A percentile compares a stretch with the other conserved stretches of the same genome.
Conservation (phyloP, 1,140 invertebrate species). For the Drosophila elegans region DNA sequence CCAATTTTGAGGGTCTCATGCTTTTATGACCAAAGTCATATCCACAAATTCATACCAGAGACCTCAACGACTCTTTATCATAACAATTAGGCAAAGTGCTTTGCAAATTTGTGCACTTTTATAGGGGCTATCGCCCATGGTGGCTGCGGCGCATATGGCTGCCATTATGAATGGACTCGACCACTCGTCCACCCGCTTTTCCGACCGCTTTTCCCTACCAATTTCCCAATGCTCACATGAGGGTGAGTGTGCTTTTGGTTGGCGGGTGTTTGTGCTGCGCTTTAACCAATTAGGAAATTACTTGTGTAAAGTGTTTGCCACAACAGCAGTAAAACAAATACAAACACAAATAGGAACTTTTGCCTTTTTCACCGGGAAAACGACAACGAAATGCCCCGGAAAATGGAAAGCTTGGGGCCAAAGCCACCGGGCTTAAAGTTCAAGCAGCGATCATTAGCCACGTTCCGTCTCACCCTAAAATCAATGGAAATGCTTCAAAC, state of each 20-base stretch:
- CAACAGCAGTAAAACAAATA: slow-evolving; percentile 29
- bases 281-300: slow-evolving; percentile 77
- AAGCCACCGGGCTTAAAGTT: slow-evolving; percentile 29
- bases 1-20: background rate
- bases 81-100: slow-evolving; percentile 67
- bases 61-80: slow-evolving; percentile 46
- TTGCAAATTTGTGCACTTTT: slow-evolving; percentile 62
- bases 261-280: slow-evolving; percentile 26
- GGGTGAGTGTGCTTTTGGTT: slow-evolving; percentile 25
- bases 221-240: background rate
- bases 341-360: slow-evolving; percentile 39
- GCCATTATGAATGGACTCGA: slow-evolving; percentile 38
- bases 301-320: slow-evolving; percentile 60
- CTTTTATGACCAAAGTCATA: slow-evolving; percentile 4
- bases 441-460: slow-evolving; percentile 31
- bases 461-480: slow-evolving; percentile 20
- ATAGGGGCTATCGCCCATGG: slow-evolving; percentile 41
- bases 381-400: background rate
- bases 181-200: slow-evolving; percentile 14
- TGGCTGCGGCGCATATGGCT: slow-evolving; percentile 21
- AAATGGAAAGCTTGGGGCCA: background rate
- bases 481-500: slow-evolving; percentile 46
- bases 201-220: slow-evolving; percentile 4
- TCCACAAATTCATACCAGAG: background rate
- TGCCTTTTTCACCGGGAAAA: slow-evolving; percentile 12